phyloP scores from a whole-genome alignment of 92 coral and sea anemone species.

The Epizoanthus ramosus region DNA sequence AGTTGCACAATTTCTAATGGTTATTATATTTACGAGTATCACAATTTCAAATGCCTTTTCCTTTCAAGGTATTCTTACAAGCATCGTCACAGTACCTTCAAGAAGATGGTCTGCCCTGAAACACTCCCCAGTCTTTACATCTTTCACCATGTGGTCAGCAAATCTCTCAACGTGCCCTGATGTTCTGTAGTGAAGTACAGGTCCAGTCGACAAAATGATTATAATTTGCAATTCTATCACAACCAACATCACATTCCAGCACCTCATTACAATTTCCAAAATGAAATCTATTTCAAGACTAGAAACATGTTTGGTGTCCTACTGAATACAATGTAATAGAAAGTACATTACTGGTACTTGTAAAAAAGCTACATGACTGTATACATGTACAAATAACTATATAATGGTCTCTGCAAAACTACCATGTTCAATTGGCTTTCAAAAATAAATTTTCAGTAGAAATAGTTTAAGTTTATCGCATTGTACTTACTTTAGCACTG shows the following conservation, averaged over 20 bases:
- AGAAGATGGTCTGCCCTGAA: conserved; percentile 95
- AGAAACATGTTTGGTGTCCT: too few species aligned
- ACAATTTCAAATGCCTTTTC: background rate
- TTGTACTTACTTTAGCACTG: conserved; percentile 86
- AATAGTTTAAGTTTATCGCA: background rate
- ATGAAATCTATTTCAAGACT: too few species aligned
- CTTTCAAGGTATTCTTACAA: background rate
- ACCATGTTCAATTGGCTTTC: too few species aligned
- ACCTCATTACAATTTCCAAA: too few species aligned
- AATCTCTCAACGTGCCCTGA: conserved; percentile 98
- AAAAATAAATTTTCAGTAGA: too few species aligned
- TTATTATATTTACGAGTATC: too few species aligned
- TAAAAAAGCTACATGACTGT: too few species aligned
- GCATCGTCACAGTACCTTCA: conserved; percentile 63
- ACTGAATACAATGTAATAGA: too few species aligned
- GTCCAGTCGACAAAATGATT: background rate
- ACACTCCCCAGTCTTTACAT: conserved; percentile 97
- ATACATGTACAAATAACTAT: too few species aligned
- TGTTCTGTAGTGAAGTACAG: conserved; percentile 50
- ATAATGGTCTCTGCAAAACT: too few species aligned
- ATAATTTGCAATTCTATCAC: background rate
- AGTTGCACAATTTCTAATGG: too few species aligned
- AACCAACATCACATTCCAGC: too few species aligned
- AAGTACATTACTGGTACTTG: background rate
- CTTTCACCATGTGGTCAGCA: conserved; percentile 97